phyloP scores from a whole-genome alignment of 2,888 invertebrate genomes.

The Drosophila mulleri region DNA sequence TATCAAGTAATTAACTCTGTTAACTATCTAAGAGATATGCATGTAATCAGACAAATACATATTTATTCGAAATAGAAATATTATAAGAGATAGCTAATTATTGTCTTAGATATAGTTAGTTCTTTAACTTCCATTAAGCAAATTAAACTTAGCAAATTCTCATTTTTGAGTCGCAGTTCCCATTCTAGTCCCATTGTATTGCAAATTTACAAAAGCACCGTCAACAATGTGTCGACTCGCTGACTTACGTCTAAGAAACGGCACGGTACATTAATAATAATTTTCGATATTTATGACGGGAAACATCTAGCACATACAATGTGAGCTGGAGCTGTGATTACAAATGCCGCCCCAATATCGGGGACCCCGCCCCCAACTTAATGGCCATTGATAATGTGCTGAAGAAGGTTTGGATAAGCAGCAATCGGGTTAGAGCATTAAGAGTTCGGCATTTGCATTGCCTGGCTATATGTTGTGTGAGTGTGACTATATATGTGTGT shows the following conservation, averaged over 20 bases:
- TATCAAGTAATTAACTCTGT: too few species aligned
- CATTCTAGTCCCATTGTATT: conserved; percentile 27
- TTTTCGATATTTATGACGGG: conserved; percentile 78
- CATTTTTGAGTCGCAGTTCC: not conserved
- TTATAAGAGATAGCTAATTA: too few species aligned
- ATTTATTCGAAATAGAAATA: too few species aligned
- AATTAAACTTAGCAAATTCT: not conserved
- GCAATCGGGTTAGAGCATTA: conserved; percentile 61
- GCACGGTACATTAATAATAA: conserved; percentile 72
- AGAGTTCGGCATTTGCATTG: conserved; percentile 73
- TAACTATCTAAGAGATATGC: too few species aligned
- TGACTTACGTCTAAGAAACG: conserved; percentile 54
- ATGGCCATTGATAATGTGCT: conserved; percentile 59
- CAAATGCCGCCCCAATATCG: conserved; percentile 54
- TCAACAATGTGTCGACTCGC: conserved; percentile 52
- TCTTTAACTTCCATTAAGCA: too few species aligned
- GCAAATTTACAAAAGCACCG: conserved; percentile 45
- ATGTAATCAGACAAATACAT: too few species aligned
- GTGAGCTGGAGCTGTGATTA: conserved; percentile 73
- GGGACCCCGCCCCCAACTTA: conserved; percentile 32
- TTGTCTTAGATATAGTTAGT: too few species aligned
- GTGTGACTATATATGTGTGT: not conserved
- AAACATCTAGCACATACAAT: conserved; percentile 68
- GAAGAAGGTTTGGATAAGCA: conserved; percentile 43
- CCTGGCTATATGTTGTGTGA: not conserved